Conservation (phyloP, 2,113 vertebrate genomes). For the Acrocephalus arundinaceus region DNA sequence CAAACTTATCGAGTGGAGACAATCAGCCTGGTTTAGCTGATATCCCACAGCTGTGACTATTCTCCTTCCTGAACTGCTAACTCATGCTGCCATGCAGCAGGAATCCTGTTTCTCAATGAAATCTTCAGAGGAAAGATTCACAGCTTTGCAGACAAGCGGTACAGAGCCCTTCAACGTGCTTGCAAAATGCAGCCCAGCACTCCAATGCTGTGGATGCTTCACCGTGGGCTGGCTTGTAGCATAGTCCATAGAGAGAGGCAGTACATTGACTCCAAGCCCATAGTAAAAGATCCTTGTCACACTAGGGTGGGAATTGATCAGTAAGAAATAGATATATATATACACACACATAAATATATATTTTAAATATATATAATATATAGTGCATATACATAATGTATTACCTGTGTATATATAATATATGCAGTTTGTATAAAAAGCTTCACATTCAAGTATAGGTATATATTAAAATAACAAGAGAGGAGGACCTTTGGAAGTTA, state of each 20-base stretch:
- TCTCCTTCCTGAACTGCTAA: not conserved
- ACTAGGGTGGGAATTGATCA: not conserved
- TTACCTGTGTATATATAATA: constrained; percentile 39
- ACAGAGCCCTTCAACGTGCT: not conserved
- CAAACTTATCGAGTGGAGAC: not conserved
- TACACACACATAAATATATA: not conserved
- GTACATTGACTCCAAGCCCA: not conserved
- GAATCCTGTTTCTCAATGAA: not conserved
- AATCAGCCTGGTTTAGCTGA: not conserved
- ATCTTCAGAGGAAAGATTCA: not conserved
- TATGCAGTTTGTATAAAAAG: constrained; percentile 33
- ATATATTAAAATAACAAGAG: constrained; percentile 18
- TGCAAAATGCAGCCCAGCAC: not conserved
- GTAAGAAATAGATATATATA: constrained; percentile 34
- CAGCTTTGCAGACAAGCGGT: not conserved
- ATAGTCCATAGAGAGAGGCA: not conserved
- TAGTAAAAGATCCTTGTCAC: not conserved
- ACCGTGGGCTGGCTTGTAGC: not conserved
- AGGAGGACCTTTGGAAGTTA: not conserved
- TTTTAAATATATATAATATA: constrained; percentile 29
- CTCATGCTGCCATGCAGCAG: not conserved
- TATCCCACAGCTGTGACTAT: not conserved
- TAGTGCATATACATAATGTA: constrained; percentile 23
- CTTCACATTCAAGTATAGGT: constrained; percentile 37
- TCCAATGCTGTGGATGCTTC: not conserved